A percentile compares a stretch with the other conserved stretches of the same genome.
Conservation (phyloP, 2,113 vertebrate species). For the Plecturocebus donacophilus region DNA sequence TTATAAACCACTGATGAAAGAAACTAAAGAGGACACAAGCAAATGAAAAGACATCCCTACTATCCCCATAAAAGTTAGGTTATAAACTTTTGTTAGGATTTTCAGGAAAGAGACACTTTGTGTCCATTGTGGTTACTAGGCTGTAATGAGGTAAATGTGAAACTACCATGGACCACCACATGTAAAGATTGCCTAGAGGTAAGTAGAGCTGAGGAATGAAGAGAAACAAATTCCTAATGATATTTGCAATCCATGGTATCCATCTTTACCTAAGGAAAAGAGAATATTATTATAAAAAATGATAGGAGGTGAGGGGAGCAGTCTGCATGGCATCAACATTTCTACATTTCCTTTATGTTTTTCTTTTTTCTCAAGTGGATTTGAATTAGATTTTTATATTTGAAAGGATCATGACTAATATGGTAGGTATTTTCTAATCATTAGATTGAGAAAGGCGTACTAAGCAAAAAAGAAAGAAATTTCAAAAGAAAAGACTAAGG, state of each 20-base stretch:
- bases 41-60: background rate
- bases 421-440: background rate
- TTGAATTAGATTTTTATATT: background rate
- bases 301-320: background rate
- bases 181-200: background rate
- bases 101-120: background rate
- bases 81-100: background rate
- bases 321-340: background rate
- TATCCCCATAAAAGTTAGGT: background rate
- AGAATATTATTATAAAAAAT: background rate
- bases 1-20: background rate
- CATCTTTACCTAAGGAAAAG: background rate
- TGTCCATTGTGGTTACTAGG: background rate
- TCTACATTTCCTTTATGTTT: background rate
- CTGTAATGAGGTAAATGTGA: background rate
- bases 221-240: background rate
- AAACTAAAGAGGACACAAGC: background rate
- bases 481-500: background rate
- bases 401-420: constrained; percentile 17
- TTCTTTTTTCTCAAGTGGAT: background rate
- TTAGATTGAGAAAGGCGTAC: background rate
- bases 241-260: too few species aligned
- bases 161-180: accelerated
- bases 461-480: background rate
- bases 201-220: background rate